Conservation (phyloP, 2,888 invertebrate genomes). For the Abrostola triplasia region DNA sequence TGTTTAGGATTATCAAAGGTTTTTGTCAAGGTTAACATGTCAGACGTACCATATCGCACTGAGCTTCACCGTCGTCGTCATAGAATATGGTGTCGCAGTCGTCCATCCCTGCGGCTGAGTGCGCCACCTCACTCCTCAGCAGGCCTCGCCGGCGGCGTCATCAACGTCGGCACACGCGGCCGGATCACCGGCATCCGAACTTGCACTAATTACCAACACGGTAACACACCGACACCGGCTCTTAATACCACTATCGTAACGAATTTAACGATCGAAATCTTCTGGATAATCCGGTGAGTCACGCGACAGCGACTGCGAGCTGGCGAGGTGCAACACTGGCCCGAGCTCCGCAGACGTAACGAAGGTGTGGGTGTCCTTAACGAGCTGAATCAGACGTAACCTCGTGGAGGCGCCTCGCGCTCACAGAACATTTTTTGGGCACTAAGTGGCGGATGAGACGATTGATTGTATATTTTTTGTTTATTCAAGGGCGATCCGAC, state of each 20-base stretch:
- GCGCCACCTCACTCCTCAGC: conserved; percentile 74
- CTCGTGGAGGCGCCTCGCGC: conserved; percentile 69
- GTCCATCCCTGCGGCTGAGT: conserved; percentile 82
- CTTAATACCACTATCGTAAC: conserved; percentile 68
- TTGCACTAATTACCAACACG: conserved; percentile 66
- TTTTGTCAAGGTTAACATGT: conserved; percentile 60
- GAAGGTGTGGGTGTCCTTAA: conserved; percentile 86
- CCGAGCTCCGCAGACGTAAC: conserved; percentile 59
- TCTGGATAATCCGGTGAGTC: conserved; percentile 84
- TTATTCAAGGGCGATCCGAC: conserved; percentile 72
- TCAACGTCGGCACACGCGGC: conserved; percentile 76
- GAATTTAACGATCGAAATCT: conserved; percentile 71
- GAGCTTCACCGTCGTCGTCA: conserved; percentile 87
- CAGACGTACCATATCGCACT: conserved; percentile 85
- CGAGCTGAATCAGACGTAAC: conserved; percentile 68
- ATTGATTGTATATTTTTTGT: conserved; percentile 67
- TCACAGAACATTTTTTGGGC: conserved; percentile 62
- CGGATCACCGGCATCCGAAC: conserved; percentile 87
- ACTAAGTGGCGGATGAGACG: conserved; percentile 59
- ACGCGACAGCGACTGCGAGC: conserved; percentile 72
- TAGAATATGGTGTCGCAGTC: conserved; percentile 85
- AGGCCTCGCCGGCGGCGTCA: conserved; percentile 81
- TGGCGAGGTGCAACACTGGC: conserved; percentile 70
- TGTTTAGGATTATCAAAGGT: conserved; percentile 52
- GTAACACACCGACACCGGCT: conserved; percentile 64